A percentile compares a stretch with the other conserved stretches of the same genome.
phyloP scores from a whole-genome alignment of 2,888 invertebrate species.

The Andrena fulva region DNA sequence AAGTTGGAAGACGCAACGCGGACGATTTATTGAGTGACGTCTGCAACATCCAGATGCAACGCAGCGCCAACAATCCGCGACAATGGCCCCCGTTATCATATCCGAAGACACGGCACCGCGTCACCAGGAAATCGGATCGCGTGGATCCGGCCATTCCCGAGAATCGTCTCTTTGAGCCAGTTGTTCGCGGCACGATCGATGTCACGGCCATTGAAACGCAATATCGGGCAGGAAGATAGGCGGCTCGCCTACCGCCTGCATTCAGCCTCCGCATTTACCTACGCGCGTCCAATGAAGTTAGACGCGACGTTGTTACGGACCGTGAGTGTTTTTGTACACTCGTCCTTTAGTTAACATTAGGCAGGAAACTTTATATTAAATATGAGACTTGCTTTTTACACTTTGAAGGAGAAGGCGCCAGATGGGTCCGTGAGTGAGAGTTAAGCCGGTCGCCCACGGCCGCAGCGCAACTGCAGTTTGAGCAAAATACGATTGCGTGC shows the following conservation, averaged over 20 bases:
- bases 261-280: slow-evolving; percentile 46
- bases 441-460: too few relatives aligned
- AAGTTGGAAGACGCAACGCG: background rate
- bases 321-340: too few relatives aligned
- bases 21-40: slow-evolving; percentile 1
- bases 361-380: background rate
- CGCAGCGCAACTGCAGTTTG: too few relatives aligned
- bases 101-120: slow-evolving; percentile 33
- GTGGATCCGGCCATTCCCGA: slow-evolving; percentile 53
- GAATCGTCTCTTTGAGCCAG: slow-evolving; percentile 54
- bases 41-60: slow-evolving; percentile 1
- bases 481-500: too few relatives aligned
- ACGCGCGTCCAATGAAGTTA: slow-evolving; percentile 28
- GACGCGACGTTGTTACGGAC: background rate
- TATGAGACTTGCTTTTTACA: too few relatives aligned
- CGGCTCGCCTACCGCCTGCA: slow-evolving; percentile 44
- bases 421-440: too few relatives aligned
- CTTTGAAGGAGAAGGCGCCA: too few relatives aligned
- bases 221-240: slow-evolving; percentile 63
- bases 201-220: slow-evolving; percentile 48
- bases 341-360: background rate
- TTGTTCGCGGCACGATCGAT: slow-evolving; percentile 51
- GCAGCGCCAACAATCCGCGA: background rate
- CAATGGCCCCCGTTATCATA: slow-evolving; percentile 39
- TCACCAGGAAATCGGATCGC: slow-evolving; percentile 36